A percentile compares a stretch with the other conserved stretches of the same genome.
Evolutionary conservation across 2,888 invertebrate species (phyloP).

Genomic region (Pheosia gnoma): DNA sequence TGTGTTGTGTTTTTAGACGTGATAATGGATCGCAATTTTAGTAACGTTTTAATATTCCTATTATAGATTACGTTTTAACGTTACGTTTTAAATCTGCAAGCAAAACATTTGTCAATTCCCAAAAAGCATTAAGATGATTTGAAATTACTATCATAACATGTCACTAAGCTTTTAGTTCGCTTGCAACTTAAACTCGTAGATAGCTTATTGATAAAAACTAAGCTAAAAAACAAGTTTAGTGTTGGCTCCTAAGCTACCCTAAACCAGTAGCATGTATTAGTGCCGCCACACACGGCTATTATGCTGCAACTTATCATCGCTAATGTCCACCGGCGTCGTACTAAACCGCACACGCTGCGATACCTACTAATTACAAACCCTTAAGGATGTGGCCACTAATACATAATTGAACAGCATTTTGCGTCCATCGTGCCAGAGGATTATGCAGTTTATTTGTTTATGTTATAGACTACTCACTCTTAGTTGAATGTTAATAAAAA

Average conservation of each 20-base stretch:
- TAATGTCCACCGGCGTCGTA: slow-evolving; percentile 27
- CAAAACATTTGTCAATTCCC: too few species aligned
- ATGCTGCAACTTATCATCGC: slow-evolving; percentile 27
- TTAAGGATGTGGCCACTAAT: slow-evolving; percentile 2
- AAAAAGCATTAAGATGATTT: too few species aligned
- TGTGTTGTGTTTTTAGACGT: too few species aligned
- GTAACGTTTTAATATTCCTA: too few species aligned
- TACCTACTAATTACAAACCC: neutral
- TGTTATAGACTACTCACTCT: neutral
- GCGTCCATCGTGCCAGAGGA: neutral
- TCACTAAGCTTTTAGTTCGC: too few species aligned
- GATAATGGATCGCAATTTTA: too few species aligned
- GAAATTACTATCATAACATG: too few species aligned
- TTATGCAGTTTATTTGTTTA: neutral
- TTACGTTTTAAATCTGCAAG: too few species aligned
- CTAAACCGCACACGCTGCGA: neutral
- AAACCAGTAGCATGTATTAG: slow-evolving; percentile 17
- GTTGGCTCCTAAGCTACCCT: neutral
- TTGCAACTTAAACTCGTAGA: too few species aligned
- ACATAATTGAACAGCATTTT: slow-evolving; percentile 3
- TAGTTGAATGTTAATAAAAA: neutral
- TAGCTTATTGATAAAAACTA: too few species aligned
- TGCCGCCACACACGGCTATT: slow-evolving; percentile 6
- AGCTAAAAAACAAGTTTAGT: neutral
- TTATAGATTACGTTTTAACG: too few species aligned